These are phyloP conservation scores for Neopelma chrysocephalum DNA, from an alignment of 2,797 vertebrate species.

Conservation along the genomic window DNA sequence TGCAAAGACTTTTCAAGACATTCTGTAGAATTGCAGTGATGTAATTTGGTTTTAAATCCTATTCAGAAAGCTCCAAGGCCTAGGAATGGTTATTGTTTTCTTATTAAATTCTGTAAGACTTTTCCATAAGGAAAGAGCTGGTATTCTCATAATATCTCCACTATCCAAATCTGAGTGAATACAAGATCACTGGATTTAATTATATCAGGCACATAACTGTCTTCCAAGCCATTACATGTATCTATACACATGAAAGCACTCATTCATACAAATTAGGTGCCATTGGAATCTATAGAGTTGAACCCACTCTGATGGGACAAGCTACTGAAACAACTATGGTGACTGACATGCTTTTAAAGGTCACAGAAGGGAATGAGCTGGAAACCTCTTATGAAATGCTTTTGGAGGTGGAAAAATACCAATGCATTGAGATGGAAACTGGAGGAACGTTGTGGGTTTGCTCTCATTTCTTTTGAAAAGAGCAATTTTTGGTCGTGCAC, in stretches of 20 bases:
- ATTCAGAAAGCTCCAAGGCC: constrained; percentile 41
- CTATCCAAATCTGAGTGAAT: neutral
- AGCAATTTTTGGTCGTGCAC: neutral
- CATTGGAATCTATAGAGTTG: neutral
- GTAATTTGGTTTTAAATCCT: constrained; percentile 23
- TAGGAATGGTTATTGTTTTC: constrained; percentile 62
- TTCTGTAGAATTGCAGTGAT: constrained; percentile 52
- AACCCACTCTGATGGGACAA: neutral
- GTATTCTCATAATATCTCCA: constrained; percentile 36
- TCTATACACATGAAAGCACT: constrained; percentile 6
- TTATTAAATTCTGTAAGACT: constrained; percentile 38
- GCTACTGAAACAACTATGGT: constrained; percentile 10
- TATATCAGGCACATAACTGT: constrained; percentile 10
- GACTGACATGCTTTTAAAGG: neutral
- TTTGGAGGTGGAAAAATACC: constrained; percentile 11
- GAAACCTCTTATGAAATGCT: neutral
- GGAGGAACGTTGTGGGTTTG: neutral
- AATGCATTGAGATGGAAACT: neutral
- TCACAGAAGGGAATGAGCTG: neutral
- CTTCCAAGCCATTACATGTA: constrained; percentile 29
- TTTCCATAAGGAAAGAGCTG: constrained; percentile 45
- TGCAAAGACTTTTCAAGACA: constrained; percentile 24
- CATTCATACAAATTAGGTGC: constrained; percentile 16
- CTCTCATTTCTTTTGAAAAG: neutral
- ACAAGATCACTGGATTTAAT: constrained; percentile 52